Conservation (phyloP, 2,888 invertebrate species). For the Plagodis pulveraria region DNA sequence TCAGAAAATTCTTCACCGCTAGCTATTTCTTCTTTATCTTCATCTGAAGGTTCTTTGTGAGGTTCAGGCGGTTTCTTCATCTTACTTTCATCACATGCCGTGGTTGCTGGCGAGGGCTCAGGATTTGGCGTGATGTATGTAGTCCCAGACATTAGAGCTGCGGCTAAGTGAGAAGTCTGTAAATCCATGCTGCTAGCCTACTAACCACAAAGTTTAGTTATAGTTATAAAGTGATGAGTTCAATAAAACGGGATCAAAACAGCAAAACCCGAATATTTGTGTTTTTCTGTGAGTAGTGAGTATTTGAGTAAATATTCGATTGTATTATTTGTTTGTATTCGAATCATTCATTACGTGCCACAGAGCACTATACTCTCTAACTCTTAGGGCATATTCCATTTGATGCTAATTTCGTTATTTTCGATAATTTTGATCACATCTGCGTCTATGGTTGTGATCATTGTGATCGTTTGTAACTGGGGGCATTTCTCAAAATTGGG, state of each 20-base stretch:
- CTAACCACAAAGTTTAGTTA: not conserved
- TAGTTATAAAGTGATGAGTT: no score
- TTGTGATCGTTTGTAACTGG: no score
- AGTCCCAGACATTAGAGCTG: conserved; percentile 76
- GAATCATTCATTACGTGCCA: no score
- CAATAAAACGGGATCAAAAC: not conserved
- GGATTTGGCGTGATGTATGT: conserved; percentile 49
- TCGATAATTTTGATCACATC: no score
- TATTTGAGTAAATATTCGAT: no score
- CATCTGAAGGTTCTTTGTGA: conserved; percentile 61
- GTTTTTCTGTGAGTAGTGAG: no score
- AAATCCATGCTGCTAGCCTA: conserved; percentile 60
- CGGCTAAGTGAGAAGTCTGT: conserved; percentile 79
- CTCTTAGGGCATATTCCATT: no score
- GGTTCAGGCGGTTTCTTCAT: conserved; percentile 57
- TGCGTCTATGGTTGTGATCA: no score
- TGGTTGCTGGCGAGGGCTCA: conserved; percentile 37
- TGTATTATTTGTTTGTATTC: no score
- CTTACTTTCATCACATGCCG: conserved; percentile 53
- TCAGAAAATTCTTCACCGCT: conserved; percentile 80
- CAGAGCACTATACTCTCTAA: no score
- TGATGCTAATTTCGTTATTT: no score
- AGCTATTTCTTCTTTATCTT: conserved; percentile 75
- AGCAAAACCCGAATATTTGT: not conserved
- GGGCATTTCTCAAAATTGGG: no score